These are phyloP conservation scores for Rosalia funebris DNA, from an alignment of 2,888 invertebrate species.

Conservation along the genomic window DNA sequence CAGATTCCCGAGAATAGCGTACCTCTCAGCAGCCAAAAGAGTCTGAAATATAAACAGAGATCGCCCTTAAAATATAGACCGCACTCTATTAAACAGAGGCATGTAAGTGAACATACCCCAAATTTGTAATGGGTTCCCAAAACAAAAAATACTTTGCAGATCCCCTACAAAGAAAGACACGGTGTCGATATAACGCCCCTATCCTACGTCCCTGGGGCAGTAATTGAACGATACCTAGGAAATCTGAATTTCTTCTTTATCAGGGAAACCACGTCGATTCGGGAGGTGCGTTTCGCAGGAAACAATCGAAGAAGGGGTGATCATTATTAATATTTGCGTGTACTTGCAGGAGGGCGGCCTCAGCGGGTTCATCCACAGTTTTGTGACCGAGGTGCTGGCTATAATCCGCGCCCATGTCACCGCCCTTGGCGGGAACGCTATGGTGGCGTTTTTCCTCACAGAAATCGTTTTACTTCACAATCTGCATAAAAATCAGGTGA, in stretches of 20 bases:
- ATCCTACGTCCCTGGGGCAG: conserved; percentile 80
- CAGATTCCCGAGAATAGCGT: conserved; percentile 63
- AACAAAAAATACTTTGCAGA: conserved; percentile 51
- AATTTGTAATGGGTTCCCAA: not conserved
- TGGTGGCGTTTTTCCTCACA: conserved; percentile 93
- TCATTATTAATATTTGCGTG: conserved; percentile 33
- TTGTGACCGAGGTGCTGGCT: conserved; percentile 91
- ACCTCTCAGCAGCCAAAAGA: conserved; percentile 52
- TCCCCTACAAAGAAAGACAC: conserved; percentile 65
- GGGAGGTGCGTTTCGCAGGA: conserved; percentile 70
- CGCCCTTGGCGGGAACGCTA: conserved; percentile 93
- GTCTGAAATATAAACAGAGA: conserved; percentile 63
- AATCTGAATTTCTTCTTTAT: conserved; percentile 95
- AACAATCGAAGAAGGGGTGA: conserved; percentile 25
- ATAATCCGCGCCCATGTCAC: conserved; percentile 93
- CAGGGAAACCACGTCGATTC: conserved; percentile 89
- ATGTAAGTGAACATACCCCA: conserved; percentile 49
- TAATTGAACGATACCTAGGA: conserved; percentile 84
- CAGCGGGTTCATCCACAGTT: conserved; percentile 93
- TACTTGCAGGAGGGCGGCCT: conserved; percentile 81
- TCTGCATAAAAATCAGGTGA: conserved; percentile 96
- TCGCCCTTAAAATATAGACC: conserved; percentile 66
- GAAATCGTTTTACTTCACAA: conserved; percentile 92
- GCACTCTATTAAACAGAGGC: conserved; percentile 55
- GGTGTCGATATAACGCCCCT: conserved; percentile 86